Evolutionary conservation across 2,797 vertebrate species (phyloP), one percentile per base, ranked within the genome.

Genomic region (Hirundo rustica): DNA sequence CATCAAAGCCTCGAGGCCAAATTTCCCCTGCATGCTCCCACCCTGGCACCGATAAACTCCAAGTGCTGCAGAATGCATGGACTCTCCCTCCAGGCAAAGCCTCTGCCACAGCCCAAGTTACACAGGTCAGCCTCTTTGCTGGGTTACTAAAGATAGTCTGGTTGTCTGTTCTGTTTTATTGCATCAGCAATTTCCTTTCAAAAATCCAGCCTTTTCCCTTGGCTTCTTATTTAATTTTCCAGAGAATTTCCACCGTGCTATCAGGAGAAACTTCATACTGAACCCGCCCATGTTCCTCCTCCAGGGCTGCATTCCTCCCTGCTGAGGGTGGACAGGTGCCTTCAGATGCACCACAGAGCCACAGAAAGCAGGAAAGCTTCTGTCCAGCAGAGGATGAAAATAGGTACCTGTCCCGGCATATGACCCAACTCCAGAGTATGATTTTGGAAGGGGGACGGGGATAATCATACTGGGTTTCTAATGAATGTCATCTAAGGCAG

Each of bases 211-310:
- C 10, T 88, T 91, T 95, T 78, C 40, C 66, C 62, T 67, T 86
- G 80, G 73, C 76, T 95, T 93, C 53, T 44, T 51, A 40, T 72
- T 91, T 77, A 42, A 84, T 83, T 93, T 96, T 95, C 76, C 51
- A 70, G 75, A 81, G 51, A 53, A 73, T 68, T 95, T 88, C 53
- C 62, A 84, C 40, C 3, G 2, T 16, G 14, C 30, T 57, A 57
- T 38, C 42, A 26, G 53, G 32, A 88, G 85, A 72, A 93, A 40
- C 20, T 65, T 80, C 62, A 42, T 22, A 13, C 4, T 9, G 29
- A 80, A 72, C 11, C 18, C 0, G 7, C 34, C 16, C 21, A 0
- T 27, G 44, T 42, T 36, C 23, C n/a, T 22, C 25, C 29, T 75
- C n/a, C 40, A 62, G 50, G 38, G 53, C 42, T 60, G 73, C 76